Base-by-base conservation (phyloP, 1,140 invertebrate species). In the Drosophila malerkotliana region DNA sequence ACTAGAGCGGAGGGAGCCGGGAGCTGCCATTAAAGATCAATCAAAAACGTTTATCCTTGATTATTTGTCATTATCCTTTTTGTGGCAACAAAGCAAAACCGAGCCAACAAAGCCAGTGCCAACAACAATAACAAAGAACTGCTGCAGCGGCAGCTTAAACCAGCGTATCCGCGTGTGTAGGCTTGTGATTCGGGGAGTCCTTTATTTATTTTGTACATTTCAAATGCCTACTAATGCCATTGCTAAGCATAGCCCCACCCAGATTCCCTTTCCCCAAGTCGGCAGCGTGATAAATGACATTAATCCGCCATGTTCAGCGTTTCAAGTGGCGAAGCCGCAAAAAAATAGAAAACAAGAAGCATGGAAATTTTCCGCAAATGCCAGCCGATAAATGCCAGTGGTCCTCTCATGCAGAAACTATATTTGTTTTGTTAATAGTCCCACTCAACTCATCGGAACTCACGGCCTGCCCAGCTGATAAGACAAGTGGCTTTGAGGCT, bases 21-120 rank as follows among this genome's bases (percentile, higher is more conserved):
- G 24, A 57, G 64, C 66, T 79, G 79, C 87, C 87, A 90, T 90
- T 87, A 90, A 90, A 90, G 87, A 90, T 90, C 87, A 90, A 90
- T 90, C 87, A 90, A 90, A 90, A 87, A 54, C 79, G 87, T 83
- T 90, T 90, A 90, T 90, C 87, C 79, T 90, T 87, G 87, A 90
- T 90, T 90, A 90, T 90, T 90, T 87, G 87, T 88, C 79, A 82
- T 90, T 90, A 90, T 90, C 79, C 87, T 80, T 90, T 89, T 90
- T 76, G 74, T 66, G 62, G 60, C 71, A 63, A 72, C 63, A 69
- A 68, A 55, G 66, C 66, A 69, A 69, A 68, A 56, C 63, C 41
- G n/a, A 69, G 64, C 51, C 41, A 55, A 55, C 62, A 77, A 77
- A 69, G 56, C 64, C 63, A 66, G 55, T 64, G 59, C 66, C 66